Conservation (phyloP, 2,113 vertebrate genomes). For the Ameiurus melas region DNA sequence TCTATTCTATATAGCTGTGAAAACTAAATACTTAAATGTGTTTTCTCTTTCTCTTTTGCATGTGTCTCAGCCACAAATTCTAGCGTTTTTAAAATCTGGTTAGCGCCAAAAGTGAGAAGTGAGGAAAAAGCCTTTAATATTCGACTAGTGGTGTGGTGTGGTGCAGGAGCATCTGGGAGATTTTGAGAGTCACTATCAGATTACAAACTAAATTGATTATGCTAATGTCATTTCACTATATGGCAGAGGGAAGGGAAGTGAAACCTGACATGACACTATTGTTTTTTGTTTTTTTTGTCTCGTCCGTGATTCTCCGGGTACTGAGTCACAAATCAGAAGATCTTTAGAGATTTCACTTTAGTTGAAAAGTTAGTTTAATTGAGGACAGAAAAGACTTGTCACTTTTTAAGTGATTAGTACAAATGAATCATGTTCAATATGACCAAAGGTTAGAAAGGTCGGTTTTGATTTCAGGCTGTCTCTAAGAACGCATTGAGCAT, state of each 20-base stretch:
- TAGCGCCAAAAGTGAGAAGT: background rate
- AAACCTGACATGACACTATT: background rate
- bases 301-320: background rate
- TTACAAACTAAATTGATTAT: constrained; percentile 16
- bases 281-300: background rate
- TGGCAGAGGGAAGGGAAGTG: background rate
- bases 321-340: background rate
- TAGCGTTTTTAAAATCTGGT: background rate
- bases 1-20: background rate
- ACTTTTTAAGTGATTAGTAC: background rate
- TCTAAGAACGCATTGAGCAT: background rate
- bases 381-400: background rate
- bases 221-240: background rate
- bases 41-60: background rate
- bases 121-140: background rate
- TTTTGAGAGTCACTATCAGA: background rate
- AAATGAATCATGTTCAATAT: background rate
- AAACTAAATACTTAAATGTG: too few species aligned
- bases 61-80: background rate
- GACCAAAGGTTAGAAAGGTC: background rate
- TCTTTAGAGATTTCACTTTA: background rate
- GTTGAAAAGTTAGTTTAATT: background rate
- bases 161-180: background rate
- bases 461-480: background rate
- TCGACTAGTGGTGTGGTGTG: background rate